Evolutionary conservation across 1,140 invertebrate genomes (phyloP).

Genomic region (Cecropterus lyciades): DNA sequence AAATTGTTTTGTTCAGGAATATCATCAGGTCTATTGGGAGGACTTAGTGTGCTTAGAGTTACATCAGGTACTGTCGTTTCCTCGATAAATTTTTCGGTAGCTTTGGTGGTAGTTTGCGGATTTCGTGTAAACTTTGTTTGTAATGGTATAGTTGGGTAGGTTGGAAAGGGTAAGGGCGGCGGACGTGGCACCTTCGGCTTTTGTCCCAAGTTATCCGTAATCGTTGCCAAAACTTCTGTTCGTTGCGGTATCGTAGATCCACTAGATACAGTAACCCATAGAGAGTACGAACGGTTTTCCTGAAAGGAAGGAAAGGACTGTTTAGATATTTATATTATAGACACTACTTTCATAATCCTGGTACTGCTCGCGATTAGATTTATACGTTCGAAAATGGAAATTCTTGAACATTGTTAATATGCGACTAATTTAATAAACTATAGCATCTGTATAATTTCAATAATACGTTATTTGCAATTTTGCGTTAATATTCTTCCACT

Average conservation of each 20-base stretch:
- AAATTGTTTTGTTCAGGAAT: conserved; percentile 47
- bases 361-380: no score
- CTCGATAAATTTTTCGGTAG: conserved; percentile 47
- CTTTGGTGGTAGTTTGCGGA: conserved; percentile 70
- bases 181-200: conserved; percentile 60
- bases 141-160: conserved; percentile 47
- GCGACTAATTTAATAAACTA: no score
- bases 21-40: conserved; percentile 49
- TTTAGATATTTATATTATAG: no score
- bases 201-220: conserved; percentile 58
- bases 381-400: no score
- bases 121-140: conserved; percentile 53
- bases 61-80: conserved; percentile 66
- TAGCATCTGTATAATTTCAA: no score
- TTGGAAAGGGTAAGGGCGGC: conserved; percentile 53
- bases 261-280: conserved; percentile 73
- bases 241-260: conserved; percentile 66
- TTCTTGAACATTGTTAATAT: neutral
- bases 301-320: no score
- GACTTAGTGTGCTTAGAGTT: conserved; percentile 49
- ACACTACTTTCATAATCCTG: no score
- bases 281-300: conserved; percentile 71
- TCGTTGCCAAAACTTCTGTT: conserved; percentile 69
- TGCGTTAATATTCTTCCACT: no score
- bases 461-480: no score